A percentile compares a stretch with the other conserved stretches of the same genome.
These are phyloP conservation scores for Sitobion miscanthi DNA, from an alignment of 1,140 invertebrate genomes.

Conservation along the genomic window DNA sequence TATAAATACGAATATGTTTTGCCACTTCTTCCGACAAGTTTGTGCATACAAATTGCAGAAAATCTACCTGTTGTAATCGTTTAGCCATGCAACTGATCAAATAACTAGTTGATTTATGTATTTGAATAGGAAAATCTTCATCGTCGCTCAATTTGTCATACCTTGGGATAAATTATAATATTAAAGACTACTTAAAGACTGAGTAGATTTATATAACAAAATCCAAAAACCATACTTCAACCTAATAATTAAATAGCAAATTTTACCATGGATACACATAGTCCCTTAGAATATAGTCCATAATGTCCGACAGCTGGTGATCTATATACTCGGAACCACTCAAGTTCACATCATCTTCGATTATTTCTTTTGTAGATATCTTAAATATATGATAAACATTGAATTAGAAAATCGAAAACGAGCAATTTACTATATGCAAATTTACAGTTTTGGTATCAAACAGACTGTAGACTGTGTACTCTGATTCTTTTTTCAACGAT, in stretches of 20 bases:
- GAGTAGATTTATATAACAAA: background rate
- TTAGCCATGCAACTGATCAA: slow-evolving; percentile 67
- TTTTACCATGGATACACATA: slow-evolving; percentile 81
- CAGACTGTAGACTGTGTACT: slow-evolving; percentile 1
- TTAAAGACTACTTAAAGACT: background rate
- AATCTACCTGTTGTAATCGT: slow-evolving; percentile 49
- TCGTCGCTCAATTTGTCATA: slow-evolving; percentile 67
- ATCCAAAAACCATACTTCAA: too few species aligned
- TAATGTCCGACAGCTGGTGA: slow-evolving; percentile 75
- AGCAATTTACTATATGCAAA: background rate
- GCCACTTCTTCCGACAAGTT: slow-evolving; percentile 49
- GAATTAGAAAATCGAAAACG: background rate
- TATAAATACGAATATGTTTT: slow-evolving; percentile 57
- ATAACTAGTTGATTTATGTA: slow-evolving; percentile 66
- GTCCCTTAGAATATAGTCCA: slow-evolving; percentile 77
- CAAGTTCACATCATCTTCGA: background rate
- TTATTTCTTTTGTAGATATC: slow-evolving; percentile 20
- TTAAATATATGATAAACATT: background rate
- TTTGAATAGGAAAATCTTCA: slow-evolving; percentile 66
- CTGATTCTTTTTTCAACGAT: background rate
- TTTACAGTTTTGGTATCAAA: slow-evolving; percentile 25
- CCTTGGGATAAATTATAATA: slow-evolving; percentile 62
- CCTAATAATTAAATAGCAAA: background rate
- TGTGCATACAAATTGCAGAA: slow-evolving; percentile 54
- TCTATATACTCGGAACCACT: slow-evolving; percentile 71